Base-by-base conservation (phyloP, 2,888 invertebrate species). In the Pediacus dermestoides region DNA sequence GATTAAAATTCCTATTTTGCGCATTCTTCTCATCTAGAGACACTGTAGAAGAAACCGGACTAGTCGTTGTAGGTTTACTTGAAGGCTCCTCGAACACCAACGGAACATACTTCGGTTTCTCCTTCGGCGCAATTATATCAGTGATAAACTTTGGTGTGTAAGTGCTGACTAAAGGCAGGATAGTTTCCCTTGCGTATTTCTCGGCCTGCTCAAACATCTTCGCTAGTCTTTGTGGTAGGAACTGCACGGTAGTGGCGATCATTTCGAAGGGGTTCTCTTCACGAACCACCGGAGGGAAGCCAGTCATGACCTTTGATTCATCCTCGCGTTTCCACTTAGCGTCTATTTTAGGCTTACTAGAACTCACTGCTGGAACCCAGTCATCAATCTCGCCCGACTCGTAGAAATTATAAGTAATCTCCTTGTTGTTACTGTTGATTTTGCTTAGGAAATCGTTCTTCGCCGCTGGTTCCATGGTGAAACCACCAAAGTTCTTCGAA, bases 141-240 rank as follows among this genome's bases (percentile, higher is more conserved):
- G 63, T 56, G 3, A 75, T 68, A 46, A 87, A 78, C 39, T 80
- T 80, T 0, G 88, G 87, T 1, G 87, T 85, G 64, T 87, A 85
- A 27, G 83, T 83, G 8, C 86, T 86, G 6, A 88, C 85, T 3
- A 88, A 64, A 0, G 87, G 87, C 34, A 87, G 64, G 1, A 88
- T 71, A 0, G 85, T 87, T 62, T 86, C 83, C 34, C 86, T 74
- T 0, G 88, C 87, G 63, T 88, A 88, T 31, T 81, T 75, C 59
- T 89, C 89, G 0, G 88, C 89, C 52, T 87, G 80, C 22, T 88
- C 84, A 30, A 90, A 77, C 65, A 90, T 80, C 2, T 83, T 82
- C 1, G 86, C 86, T 1, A 89, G 67, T 7, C 86, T 74, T 47
- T 86, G 82, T 0, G 89, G 89, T 26, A 90, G 70, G 57, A 87